Evolutionary conservation across 2,113 vertebrate genomes (phyloP).

Genomic region (Taurulus bubalis): DNA sequence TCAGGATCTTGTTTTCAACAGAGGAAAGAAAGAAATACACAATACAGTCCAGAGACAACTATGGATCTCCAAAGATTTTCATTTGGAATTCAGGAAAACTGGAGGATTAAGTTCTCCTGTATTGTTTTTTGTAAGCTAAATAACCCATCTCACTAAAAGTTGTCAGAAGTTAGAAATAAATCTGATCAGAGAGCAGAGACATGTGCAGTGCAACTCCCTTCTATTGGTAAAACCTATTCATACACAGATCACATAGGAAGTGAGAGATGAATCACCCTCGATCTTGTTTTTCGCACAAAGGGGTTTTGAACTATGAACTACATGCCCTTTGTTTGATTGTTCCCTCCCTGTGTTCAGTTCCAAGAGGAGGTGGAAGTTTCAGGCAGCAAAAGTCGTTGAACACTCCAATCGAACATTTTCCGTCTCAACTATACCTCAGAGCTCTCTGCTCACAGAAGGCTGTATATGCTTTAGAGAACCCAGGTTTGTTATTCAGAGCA

Average conservation of each 20-base stretch:
- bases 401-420: constrained; percentile 46
- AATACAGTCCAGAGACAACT: background rate
- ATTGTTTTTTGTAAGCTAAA: background rate
- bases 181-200: background rate
- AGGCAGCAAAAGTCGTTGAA: background rate
- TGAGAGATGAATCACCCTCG: background rate
- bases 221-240: background rate
- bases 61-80: background rate
- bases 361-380: constrained; percentile 63
- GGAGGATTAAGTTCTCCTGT: background rate
- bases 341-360: constrained; percentile 60
- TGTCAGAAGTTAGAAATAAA: background rate
- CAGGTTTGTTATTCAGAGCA: constrained; percentile 62
- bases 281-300: background rate
- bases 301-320: background rate
- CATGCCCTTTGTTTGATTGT: background rate
- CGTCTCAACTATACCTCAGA: constrained; percentile 48
- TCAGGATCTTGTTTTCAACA: background rate
- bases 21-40: background rate
- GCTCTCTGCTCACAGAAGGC: constrained; percentile 25
- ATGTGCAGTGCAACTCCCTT: background rate
- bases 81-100: background rate
- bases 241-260: background rate
- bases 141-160: background rate
- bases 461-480: constrained; percentile 48